Conservation (phyloP, 1,140 invertebrate species). For the Drosophila willistoni region DNA sequence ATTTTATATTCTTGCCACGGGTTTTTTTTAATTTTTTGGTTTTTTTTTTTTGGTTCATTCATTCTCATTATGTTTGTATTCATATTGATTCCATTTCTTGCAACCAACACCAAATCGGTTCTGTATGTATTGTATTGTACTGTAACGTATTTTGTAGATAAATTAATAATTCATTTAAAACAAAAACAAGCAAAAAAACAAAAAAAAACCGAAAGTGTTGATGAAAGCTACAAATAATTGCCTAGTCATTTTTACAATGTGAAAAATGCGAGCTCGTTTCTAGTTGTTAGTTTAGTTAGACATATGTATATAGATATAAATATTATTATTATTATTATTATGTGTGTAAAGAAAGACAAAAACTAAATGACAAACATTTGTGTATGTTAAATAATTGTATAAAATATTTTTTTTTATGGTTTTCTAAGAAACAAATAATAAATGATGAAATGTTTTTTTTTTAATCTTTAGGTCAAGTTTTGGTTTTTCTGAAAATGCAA, state of each 20-base stretch:
- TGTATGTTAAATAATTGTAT: constrained; percentile 47
- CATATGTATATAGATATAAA: constrained; percentile 6
- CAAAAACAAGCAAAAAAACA: background rate
- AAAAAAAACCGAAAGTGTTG: constrained; percentile 7
- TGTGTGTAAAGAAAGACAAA: too few species aligned
- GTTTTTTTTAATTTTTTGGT: constrained; percentile 40
- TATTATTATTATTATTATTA: too few species aligned
- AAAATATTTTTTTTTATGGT: constrained; percentile 33
- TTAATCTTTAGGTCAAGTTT: background rate
- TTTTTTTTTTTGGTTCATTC: constrained; percentile 30
- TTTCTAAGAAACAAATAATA: constrained; percentile 15
- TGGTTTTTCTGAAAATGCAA: too few species aligned
- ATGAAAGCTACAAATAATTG: constrained; percentile 74
- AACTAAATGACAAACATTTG: constrained; percentile 20
- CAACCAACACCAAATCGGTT: constrained; percentile 72
- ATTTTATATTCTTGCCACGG: constrained; percentile 55
- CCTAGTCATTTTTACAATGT: constrained; percentile 82
- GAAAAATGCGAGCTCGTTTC: constrained; percentile 73
- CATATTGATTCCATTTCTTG: constrained; percentile 46
- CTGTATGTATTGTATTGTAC: constrained; percentile 48
- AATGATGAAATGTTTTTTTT: constrained; percentile 10
- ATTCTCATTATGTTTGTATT: constrained; percentile 22
- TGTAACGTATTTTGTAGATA: constrained; percentile 41
- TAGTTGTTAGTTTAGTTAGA: constrained; percentile 68
- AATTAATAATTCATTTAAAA: constrained; percentile 20